phyloP scores from a whole-genome alignment of 2,797 vertebrate genomes.

The Sorex maritimensis region DNA sequence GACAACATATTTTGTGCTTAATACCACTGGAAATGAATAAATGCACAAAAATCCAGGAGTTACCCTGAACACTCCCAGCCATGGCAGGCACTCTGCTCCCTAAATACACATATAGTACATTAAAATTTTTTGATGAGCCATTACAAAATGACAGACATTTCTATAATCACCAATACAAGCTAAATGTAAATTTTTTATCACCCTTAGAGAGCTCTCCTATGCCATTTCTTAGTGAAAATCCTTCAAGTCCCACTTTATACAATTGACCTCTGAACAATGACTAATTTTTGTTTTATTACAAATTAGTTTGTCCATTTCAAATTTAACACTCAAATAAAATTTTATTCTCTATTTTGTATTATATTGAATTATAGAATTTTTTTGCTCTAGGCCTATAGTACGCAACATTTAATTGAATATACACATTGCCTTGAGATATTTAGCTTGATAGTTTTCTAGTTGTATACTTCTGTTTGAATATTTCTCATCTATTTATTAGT shows the following conservation, averaged over 20 bases:
- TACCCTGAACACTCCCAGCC: no score
- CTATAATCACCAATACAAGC: not conserved
- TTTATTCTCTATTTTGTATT: no score
- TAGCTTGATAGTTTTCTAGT: not conserved
- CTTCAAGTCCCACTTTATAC: not conserved
- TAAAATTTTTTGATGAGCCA: not conserved
- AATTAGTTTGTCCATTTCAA: not conserved
- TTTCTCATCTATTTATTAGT: not conserved
- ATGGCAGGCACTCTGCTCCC: no score
- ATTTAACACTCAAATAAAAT: not conserved
- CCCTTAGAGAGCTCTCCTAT: not conserved
- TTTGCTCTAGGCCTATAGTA: not conserved
- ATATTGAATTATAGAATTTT: no score
- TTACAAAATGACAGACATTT: not conserved
- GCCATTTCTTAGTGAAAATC: not conserved
- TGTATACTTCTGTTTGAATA: not conserved
- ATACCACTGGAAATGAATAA: no score
- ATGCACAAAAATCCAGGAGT: no score
- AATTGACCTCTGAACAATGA: not conserved
- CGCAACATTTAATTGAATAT: not conserved
- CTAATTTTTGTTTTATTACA: not conserved
- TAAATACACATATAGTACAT: not conserved
- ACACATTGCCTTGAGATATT: not conserved
- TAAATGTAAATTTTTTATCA: not conserved
- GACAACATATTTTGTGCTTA: no score